These are phyloP conservation scores for Anguilla japonica DNA, from an alignment of 2,113 vertebrate species.

Conservation along the genomic window DNA sequence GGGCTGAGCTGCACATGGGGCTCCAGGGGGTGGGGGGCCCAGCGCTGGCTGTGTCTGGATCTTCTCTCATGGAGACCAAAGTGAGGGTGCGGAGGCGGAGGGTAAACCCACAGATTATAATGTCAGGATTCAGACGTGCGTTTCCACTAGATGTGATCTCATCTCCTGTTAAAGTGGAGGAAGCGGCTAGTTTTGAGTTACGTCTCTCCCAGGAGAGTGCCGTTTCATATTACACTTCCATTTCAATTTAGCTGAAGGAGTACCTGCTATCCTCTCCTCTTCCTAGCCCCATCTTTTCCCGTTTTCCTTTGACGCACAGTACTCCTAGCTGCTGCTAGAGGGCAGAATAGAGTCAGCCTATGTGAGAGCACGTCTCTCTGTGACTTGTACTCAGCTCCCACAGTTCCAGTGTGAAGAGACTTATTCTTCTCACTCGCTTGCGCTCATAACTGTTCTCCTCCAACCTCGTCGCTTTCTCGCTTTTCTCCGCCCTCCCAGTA, in stretches of 20 bases:
- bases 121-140: not conserved
- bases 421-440: conserved; percentile 6
- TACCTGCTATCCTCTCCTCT: not conserved
- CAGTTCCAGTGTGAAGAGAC: too few species aligned
- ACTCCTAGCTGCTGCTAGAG: not conserved
- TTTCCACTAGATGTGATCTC: not conserved
- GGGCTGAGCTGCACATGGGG: not conserved
- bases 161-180: not conserved
- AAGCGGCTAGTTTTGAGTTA: not conserved
- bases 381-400: too few species aligned
- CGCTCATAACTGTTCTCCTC: not conserved
- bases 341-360: not conserved
- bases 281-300: not conserved
- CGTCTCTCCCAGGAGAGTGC: not conserved
- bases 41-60: not conserved
- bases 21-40: not conserved
- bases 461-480: not conserved
- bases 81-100: not conserved
- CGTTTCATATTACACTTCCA: not conserved
- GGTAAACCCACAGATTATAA: conserved; percentile 7
- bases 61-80: not conserved
- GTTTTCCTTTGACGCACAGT: conserved; percentile 19
- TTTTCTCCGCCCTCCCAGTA: conserved; percentile 54
- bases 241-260: not conserved
- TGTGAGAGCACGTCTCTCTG: too few species aligned